Conservation (phyloP, 2,113 vertebrate genomes). For the Zapus hudsonius region DNA sequence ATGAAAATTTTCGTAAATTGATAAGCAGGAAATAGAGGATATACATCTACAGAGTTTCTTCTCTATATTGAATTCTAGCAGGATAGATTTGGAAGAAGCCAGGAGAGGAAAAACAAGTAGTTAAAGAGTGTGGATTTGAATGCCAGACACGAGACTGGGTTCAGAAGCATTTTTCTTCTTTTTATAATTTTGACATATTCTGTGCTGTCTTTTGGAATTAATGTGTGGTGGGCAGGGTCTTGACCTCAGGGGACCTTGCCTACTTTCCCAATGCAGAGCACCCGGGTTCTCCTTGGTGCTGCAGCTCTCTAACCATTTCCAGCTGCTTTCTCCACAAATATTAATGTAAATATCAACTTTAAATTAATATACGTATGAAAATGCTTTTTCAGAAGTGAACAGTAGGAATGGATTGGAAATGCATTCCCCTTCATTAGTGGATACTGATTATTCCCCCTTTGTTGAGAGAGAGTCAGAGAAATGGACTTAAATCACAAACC, state of each 20-base stretch:
- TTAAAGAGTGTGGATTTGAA: neutral
- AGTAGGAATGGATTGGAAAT: conserved; percentile 1
- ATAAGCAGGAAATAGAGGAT: neutral
- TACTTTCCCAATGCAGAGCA: too few species aligned
- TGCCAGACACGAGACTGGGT: neutral
- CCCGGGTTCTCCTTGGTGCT: too few species aligned
- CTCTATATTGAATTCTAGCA: neutral
- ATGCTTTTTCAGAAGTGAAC: neutral
- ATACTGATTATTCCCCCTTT: neutral
- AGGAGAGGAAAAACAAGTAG: neutral
- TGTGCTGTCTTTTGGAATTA: neutral
- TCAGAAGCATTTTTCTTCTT: neutral
- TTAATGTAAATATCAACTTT: too few species aligned
- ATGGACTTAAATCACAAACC: conserved; percentile 29
- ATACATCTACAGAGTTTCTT: rapidly evolving
- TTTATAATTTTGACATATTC: neutral
- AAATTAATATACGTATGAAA: too few species aligned
- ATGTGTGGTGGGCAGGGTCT: too few species aligned
- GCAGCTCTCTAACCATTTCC: too few species aligned
- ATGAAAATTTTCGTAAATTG: neutral
- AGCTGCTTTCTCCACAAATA: too few species aligned
- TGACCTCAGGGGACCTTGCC: too few species aligned
- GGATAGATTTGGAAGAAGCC: neutral
- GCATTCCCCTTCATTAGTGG: neutral
- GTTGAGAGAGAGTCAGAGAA: conserved; percentile 22